A percentile compares a stretch with the other conserved stretches of the same genome.
Evolutionary conservation across 2,888 invertebrate species (phyloP).

Genomic region (Trissoscelio sp.): DNA sequence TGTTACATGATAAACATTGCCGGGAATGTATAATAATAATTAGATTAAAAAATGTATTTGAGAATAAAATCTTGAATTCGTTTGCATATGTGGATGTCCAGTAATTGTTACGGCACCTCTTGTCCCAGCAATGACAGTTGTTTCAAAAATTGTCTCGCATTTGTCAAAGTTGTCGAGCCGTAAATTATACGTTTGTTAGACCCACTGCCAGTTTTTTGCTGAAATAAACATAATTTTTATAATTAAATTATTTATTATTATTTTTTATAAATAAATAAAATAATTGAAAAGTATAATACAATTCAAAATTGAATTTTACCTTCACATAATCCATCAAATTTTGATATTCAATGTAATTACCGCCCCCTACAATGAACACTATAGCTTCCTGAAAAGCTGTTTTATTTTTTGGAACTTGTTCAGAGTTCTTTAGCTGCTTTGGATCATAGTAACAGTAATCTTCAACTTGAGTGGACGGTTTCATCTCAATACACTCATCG

Average conservation of each 20-base stretch:
- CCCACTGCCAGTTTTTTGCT: slow-evolving; percentile 90
- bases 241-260: slow-evolving; percentile 37
- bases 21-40: slow-evolving; percentile 54
- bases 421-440: slow-evolving; percentile 92
- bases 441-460: slow-evolving; percentile 98
- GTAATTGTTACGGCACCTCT: slow-evolving; percentile 85
- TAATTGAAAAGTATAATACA: no score
- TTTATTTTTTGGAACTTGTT: slow-evolving; percentile 87
- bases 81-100: slow-evolving; percentile 57
- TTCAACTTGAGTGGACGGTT: slow-evolving; percentile 90
- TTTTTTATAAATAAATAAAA: no score
- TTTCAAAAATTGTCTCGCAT: slow-evolving; percentile 96
- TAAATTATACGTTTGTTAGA: slow-evolving; percentile 93
- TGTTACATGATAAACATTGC: slow-evolving; percentile 26
- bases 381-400: slow-evolving; percentile 92
- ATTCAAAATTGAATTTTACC: slow-evolving; percentile 82
- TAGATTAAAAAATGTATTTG: slow-evolving; percentile 54
- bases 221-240: slow-evolving; percentile 71
- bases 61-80: slow-evolving; percentile 55
- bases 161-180: slow-evolving; percentile 96
- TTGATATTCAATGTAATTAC: slow-evolving; percentile 99
- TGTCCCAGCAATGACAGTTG: slow-evolving; percentile 93
- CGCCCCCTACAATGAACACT: slow-evolving; percentile 95
- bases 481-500: slow-evolving; percentile 94
- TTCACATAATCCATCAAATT: slow-evolving; percentile 98